A percentile compares a stretch with the other conserved stretches of the same genome.
Conservation (phyloP, 2,888 invertebrate species). For the Zonitis immaculata region DNA sequence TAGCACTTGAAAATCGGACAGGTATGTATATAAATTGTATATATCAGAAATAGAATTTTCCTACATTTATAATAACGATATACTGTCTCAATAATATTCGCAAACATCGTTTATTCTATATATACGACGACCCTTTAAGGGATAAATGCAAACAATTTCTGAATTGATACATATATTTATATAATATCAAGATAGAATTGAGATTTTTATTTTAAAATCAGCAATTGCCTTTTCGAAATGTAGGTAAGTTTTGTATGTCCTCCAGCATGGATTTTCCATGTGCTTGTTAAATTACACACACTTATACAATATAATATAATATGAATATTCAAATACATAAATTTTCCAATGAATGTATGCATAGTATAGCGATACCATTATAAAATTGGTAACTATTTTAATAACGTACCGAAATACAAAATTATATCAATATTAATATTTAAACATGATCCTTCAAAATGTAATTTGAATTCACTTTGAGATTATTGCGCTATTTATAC, state of each 20-base stretch:
- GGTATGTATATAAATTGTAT: too few relatives aligned
- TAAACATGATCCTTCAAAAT: background rate
- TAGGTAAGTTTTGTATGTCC: too few relatives aligned
- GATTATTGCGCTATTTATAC: too few relatives aligned
- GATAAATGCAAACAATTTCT: background rate
- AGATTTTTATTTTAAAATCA: too few relatives aligned
- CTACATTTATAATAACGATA: slow-evolving; percentile 15
- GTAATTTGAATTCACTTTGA: too few relatives aligned
- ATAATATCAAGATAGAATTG: too few relatives aligned
- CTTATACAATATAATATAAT: slow-evolving; percentile 16
- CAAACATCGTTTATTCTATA: background rate
- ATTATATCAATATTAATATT: background rate
- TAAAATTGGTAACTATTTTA: background rate
- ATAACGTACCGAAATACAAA: background rate
- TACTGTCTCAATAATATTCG: slow-evolving; percentile 8
- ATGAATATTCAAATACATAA: slow-evolving; percentile 18
- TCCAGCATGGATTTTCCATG: slow-evolving; percentile 14
- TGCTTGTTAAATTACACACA: slow-evolving; percentile 20
- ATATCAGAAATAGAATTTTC: slow-evolving; percentile 2
- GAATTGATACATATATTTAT: too few relatives aligned
- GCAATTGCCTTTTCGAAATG: too few relatives aligned
- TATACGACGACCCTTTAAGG: too few relatives aligned
- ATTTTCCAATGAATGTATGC: slow-evolving; percentile 11
- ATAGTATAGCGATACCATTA: background rate
- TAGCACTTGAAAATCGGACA: too few relatives aligned